Conservation (phyloP, 2,797 vertebrate genomes). For the Anabas testudineus region DNA sequence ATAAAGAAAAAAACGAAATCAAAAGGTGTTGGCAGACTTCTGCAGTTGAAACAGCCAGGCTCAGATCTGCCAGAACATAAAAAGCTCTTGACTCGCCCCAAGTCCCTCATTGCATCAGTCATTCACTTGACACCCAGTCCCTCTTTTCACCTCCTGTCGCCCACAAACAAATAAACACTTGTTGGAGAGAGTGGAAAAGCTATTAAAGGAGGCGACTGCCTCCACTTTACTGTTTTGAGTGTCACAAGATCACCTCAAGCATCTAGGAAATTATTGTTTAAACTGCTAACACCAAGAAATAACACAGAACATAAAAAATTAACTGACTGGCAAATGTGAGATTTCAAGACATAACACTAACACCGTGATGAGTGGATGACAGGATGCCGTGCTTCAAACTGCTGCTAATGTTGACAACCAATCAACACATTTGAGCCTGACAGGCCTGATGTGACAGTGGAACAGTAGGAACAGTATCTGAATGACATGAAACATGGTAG, state of each 20-base stretch:
- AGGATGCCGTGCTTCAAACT: neutral
- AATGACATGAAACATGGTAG: neutral
- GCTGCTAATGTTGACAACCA: neutral
- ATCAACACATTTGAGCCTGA: slow-evolving; percentile 2
- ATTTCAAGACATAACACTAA: neutral
- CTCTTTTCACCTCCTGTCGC: slow-evolving; percentile 64
- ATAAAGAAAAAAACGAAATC: slow-evolving; percentile 31
- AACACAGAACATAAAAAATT: neutral
- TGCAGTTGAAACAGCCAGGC: slow-evolving; percentile 47
- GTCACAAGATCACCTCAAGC: slow-evolving; percentile 29
- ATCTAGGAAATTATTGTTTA: slow-evolving; percentile 12
- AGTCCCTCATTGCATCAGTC: slow-evolving; percentile 49
- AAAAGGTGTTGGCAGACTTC: slow-evolving; percentile 43
- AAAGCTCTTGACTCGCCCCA: slow-evolving; percentile 56
- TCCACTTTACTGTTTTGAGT: slow-evolving; percentile 32
- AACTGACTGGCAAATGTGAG: slow-evolving; percentile 3
- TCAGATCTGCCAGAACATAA: slow-evolving; percentile 56
- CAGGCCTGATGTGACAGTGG: neutral
- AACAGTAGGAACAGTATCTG: neutral
- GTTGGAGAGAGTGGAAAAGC: slow-evolving; percentile 56
- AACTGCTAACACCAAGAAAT: neutral
- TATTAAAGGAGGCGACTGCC: slow-evolving; percentile 28
- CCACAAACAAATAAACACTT: slow-evolving; percentile 74
- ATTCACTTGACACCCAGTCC: slow-evolving; percentile 61
- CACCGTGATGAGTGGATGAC: neutral